Base-by-base conservation (phyloP, 64 coral and sea anemone genomes). In the Porites australiensis region DNA sequence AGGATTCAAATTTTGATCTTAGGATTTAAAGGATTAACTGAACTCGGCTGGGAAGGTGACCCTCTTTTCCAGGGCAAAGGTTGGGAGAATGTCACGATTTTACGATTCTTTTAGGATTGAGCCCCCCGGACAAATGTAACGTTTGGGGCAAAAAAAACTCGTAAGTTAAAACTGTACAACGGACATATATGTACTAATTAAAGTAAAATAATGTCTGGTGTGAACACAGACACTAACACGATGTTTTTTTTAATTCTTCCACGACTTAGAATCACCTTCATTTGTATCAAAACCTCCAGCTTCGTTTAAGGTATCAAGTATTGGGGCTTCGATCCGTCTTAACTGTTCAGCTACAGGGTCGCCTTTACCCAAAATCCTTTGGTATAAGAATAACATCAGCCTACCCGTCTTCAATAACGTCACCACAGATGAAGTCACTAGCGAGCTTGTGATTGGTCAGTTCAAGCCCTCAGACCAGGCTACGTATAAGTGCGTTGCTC, bases 401-500 rank as follows among this genome's bases (percentile, higher is more conserved):
- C 8, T 78, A n/a, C 4, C 13, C 75, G 75, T 13, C 19, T 55
- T 78, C 3, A 78, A 78, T 23, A 58, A 55, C 19, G 75, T 78
- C 50, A 55, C 50, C 6, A 50, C 13, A 9, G 75, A 78, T 8
- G 75, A 78, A 54, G 50, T 55, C 51, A 58, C 51, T 19, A 78
- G 75, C 50, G 75, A 78, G 51, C 18, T 78, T 23, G 50, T 78
- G 19, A 78, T 78, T 78, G 51, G 18, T 78, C 7, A 54, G 12
- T 78, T 78, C n/a, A 16, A 78, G n/a, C 75, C 75, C 9, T 16
- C 50, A 22, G 50, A 78, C 50, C 75, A 78, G 50, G 75, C 50
- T 21, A 78, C 50, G 3, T 78, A 78, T n/a, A 78, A 2, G 9
- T 78, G 75, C 19, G 51, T 78, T 55, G 75, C 75, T 78, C 75